Conservation (phyloP, 2,888 invertebrate genomes). For the Patella ulyssiponensis region DNA sequence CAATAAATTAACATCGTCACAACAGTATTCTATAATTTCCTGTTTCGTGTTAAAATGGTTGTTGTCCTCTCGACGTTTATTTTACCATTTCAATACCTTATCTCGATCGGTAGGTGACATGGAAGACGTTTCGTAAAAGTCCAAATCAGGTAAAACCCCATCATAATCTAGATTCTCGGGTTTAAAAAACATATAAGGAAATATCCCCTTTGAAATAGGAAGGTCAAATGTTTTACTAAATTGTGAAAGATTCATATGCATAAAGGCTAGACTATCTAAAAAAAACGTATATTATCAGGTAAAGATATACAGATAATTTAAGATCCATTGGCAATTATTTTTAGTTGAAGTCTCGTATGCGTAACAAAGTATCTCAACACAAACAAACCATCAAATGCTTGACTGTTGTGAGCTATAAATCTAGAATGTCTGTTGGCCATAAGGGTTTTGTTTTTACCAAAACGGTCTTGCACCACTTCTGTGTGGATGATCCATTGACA, state of each 20-base stretch:
- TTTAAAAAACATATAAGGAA: background rate
- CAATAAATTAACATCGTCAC: background rate
- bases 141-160: background rate
- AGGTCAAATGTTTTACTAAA: background rate
- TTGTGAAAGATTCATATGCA: background rate
- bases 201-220: background rate
- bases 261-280: background rate
- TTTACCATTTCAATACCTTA: background rate
- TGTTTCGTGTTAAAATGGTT: background rate
- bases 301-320: background rate
- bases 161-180: background rate
- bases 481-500: background rate
- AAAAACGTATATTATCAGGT: background rate
- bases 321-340: background rate
- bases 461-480: background rate
- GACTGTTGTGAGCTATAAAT: background rate
- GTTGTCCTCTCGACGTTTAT: background rate
- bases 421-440: background rate
- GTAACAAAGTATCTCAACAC: background rate
- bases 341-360: background rate
- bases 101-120: background rate
- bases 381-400: background rate
- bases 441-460: background rate
- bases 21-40: background rate
- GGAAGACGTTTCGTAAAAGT: background rate